Conservation (phyloP, 1,140 invertebrate genomes). For the Lucilia sericata region DNA sequence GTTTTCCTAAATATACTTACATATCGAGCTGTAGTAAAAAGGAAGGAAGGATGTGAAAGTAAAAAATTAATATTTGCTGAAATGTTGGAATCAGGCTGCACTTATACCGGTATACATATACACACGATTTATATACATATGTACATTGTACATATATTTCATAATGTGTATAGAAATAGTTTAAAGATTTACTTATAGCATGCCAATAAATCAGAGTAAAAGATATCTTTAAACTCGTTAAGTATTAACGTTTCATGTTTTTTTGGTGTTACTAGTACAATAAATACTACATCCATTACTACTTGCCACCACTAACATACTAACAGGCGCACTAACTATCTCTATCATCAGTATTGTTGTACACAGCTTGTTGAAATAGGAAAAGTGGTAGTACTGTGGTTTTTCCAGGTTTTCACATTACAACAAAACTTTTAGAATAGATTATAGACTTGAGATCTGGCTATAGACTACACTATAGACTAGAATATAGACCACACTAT, state of each 20-base stretch:
- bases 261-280: background rate
- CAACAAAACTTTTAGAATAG: no score
- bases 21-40: background rate
- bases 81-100: background rate
- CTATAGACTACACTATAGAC: no score
- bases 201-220: background rate
- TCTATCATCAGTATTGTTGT: background rate
- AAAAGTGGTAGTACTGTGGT: background rate
- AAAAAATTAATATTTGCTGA: conserved; percentile 14
- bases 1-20: background rate
- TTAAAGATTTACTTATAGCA: conserved; percentile 2
- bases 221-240: conserved; percentile 3
- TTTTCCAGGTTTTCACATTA: no score
- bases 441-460: no score
- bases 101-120: no score
- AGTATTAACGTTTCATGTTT: background rate
- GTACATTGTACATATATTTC: background rate
- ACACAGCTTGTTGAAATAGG: background rate
- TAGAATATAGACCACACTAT: no score
- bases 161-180: background rate
- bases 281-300: background rate
- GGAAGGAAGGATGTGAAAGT: background rate
- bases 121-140: no score
- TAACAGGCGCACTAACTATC: background rate
- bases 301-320: background rate